Evolutionary conservation across 2,888 invertebrate species (phyloP), one percentile per base, ranked within the genome.

Genomic region (Melipona beecheii): DNA sequence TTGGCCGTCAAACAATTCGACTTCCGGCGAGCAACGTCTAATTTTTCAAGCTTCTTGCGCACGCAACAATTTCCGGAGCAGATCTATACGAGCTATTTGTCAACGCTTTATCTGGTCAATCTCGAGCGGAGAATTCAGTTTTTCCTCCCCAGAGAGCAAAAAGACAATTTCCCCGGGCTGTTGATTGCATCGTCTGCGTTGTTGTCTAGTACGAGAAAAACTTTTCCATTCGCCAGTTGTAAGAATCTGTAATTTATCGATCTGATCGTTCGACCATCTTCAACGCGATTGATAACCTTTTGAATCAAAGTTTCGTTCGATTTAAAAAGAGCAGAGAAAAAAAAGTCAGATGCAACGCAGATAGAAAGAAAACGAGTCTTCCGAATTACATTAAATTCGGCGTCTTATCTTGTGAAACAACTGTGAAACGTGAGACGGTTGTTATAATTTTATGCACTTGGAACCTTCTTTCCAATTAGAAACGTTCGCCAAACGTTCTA

Each of bases 11-110:
- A 54, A 43, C 65, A 24, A n/a, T 43, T 43, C 65, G 1, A 74
- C 43, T 65, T 65, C 54, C 75, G 50, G 49, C n/a, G 19, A 31
- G 50, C 60, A 69, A 50, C 50, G 50, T 60, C 58, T 69, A 75
- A 69, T 75, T 60, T 75, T 75, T 75, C 68, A 75, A 75, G 75
- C 68, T 68, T 68, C 58, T 58, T 68, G 52, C 43, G 31, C 58
- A 74, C 74, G 74, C 74, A 74, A 27, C 65, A 74, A 65, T 74
- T 65, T 56, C 74, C 74, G 54, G 36, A 0, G 13, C 65, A 43
- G 54, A 27, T 74, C 74, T 24, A 74, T 74, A 65, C 65, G 43
- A 54, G 54, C 74, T 65, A 74, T 74, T 74, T 74, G 65, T 74
- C 74, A 74, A 74, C 54, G 73, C 36, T 74, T 74, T 74, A 64